Percentiles rank a stretch among this genome's conserved stretches.
Evolutionary conservation across 1,140 invertebrate genomes (phyloP).

Genomic region (Portunus trituberculatus): DNA sequence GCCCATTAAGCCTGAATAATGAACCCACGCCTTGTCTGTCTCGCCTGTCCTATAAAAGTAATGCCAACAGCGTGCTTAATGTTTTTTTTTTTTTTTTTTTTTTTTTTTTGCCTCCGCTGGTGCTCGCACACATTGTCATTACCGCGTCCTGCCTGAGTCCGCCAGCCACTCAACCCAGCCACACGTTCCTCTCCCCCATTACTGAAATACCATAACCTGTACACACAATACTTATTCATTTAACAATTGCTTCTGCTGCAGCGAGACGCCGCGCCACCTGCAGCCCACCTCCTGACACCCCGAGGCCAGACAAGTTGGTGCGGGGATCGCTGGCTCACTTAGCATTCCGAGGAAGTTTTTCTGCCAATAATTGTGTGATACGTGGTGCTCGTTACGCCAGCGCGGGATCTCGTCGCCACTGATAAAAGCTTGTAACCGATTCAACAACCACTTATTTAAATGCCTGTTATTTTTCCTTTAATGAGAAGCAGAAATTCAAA

Average conservation of each 20-base stretch:
- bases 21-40: neutral
- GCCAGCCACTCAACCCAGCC: neutral
- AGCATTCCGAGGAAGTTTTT: neutral
- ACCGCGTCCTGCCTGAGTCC: neutral
- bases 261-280: neutral
- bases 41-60: neutral
- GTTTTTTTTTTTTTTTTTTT: neutral
- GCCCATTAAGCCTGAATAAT: neutral
- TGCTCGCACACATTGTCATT: neutral
- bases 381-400: neutral
- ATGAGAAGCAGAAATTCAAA: neutral
- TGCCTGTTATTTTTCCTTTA: neutral
- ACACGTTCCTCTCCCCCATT: neutral
- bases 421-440: neutral
- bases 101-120: neutral
- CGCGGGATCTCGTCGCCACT: neutral
- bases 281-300: neutral
- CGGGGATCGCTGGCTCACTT: neutral
- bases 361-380: conserved; percentile 3
- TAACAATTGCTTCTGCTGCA: neutral
- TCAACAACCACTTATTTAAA: neutral
- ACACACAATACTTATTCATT: neutral
- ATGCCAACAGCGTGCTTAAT: neutral
- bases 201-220: conserved; percentile 3
- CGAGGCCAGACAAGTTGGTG: neutral